Evolutionary conservation across 1,140 invertebrate genomes (phyloP), one percentile per base, ranked within the genome.

Genomic region (Drosophila burlai): DNA sequence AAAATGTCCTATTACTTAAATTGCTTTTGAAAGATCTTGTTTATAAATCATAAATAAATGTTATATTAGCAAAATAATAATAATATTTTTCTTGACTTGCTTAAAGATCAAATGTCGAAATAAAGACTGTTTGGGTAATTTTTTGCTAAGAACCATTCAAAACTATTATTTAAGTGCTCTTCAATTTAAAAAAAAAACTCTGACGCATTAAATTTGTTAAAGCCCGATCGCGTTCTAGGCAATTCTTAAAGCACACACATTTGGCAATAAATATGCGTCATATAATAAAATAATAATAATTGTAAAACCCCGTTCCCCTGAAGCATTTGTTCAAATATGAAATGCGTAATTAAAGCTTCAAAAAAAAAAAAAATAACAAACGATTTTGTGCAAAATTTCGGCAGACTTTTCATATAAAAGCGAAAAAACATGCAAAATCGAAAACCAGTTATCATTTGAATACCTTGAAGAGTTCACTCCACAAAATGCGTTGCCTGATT

Each of bases 261-360:
- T 50, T 11, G 24, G 29, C 21, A 24, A 45, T 36, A 31, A 63
- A 47, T 47, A 71, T 60, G 65, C 67, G 67, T 71, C 67, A 71
- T 24, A 11, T 18, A 63, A 31, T 45, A 21, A 9, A 49, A 49
- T 49, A 49, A 49, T 26, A 36, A 52, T 21, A 18, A 42, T 21
- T 31, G 16, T 68, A 57, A 63, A 57, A 40, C 21, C 26, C 57
- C 24, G 4, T 34, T n/a, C 10, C 16, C 15, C 34, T 40, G 10
- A 45, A 60, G 46, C 68, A 74, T 38, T 61, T 74, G 71, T 61
- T 59, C 24, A 73, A 73, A 73, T 73, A 73, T 13, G 2, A 18
- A 52, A 43, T 73, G 34, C 66, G 66, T 43, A 50, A 29, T 49
- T 49, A 36, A 46, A 45, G 16, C 16, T 36, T 71, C 2, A 18